These are phyloP conservation scores for Lithobates sylvaticus DNA, from an alignment of 2,797 vertebrate species.

Conservation along the genomic window DNA sequence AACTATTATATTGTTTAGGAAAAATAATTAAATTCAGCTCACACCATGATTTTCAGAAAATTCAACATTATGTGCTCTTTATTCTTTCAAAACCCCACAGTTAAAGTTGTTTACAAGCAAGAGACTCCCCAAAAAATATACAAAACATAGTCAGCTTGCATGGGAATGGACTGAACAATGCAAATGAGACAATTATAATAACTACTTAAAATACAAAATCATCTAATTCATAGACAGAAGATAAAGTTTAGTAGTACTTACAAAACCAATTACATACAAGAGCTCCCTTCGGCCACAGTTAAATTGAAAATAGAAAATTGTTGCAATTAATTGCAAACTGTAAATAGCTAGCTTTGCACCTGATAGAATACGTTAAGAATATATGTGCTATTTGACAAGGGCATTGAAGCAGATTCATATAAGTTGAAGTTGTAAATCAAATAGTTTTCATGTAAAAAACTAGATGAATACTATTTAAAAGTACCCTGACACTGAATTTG, in stretches of 20 bases:
- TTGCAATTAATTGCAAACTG: conserved; percentile 24
- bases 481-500: not conserved
- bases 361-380: not conserved
- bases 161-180: conserved; percentile 12
- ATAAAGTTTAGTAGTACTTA: conserved; percentile 16
- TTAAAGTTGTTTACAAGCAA: not conserved
- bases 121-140: not conserved
- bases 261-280: conserved; percentile 42
- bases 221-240: not conserved
- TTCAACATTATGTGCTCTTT: not conserved
- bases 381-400: not conserved
- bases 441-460: not conserved
- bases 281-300: conserved; percentile 20
- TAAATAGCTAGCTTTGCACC: conserved; percentile 8
- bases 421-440: not conserved
- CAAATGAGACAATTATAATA: conserved; percentile 43
- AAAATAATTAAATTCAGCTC: too few species aligned
- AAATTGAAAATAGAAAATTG: conserved; percentile 27
- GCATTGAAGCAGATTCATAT: not conserved
- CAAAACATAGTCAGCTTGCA: not conserved
- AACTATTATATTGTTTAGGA: too few species aligned
- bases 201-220: conserved; percentile 26
- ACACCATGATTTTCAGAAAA: not conserved
- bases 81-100: not conserved
- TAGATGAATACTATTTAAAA: not conserved